Percentiles rank a stretch among this genome's conserved stretches.
These are phyloP conservation scores for Grammatotria lemairii DNA, from an alignment of 2,113 vertebrate genomes.

Conservation along the genomic window DNA sequence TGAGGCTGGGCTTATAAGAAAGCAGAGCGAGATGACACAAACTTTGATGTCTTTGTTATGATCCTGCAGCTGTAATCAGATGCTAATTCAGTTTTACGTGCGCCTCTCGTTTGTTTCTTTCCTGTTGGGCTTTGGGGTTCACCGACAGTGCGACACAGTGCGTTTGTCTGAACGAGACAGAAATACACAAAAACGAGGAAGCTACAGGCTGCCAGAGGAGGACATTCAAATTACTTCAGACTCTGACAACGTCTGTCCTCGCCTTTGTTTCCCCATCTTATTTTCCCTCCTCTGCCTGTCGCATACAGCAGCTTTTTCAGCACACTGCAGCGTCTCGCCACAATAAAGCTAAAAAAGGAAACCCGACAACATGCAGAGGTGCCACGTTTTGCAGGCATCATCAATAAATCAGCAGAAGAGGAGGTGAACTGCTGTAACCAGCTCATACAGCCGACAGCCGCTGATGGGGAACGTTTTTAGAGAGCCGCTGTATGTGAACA, in stretches of 20 bases:
- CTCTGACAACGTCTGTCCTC: neutral
- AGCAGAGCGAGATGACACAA: neutral
- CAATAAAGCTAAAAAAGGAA: neutral
- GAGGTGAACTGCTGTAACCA: neutral
- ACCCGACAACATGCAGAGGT: neutral
- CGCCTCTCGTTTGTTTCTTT: neutral
- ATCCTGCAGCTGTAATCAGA: neutral
- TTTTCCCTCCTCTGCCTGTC: neutral
- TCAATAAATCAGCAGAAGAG: constrained; percentile 13
- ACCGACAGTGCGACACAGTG: neutral
- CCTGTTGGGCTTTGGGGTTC: neutral
- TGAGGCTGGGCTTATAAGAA: neutral
- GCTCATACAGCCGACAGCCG: neutral
- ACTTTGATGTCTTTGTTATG: neutral
- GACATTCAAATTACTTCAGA: neutral
- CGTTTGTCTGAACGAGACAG: neutral
- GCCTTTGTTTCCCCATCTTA: neutral
- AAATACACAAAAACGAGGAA: neutral
- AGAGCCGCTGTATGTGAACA: neutral
- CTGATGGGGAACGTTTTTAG: neutral
- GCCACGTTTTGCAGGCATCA: neutral
- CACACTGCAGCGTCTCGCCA: neutral
- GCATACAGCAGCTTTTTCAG: neutral
- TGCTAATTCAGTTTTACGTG: neutral
- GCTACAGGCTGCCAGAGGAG: neutral